Base-by-base conservation (phyloP, 2,888 invertebrate genomes). In the Nymphalis polychloros region DNA sequence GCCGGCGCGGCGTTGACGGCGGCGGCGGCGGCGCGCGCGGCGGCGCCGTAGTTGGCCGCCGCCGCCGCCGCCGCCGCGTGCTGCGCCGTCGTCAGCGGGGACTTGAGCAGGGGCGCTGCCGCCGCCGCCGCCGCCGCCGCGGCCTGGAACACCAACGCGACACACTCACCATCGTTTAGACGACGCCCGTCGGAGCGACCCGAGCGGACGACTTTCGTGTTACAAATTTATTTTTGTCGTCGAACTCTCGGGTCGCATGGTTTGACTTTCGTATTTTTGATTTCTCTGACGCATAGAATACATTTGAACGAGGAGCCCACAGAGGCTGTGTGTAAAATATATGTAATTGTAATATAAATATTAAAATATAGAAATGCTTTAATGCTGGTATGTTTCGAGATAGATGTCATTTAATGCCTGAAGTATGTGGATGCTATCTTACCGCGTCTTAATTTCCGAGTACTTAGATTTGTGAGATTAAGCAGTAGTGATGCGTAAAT, bases 1-100 rank as follows among this genome's bases (percentile, higher is more conserved):
- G 96, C 95, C 76, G 96, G 96, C 75, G 81, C 80, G 92, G 95
- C 91, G 94, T 94, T 82, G 80, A 84, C 88, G 68, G 96, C 96
- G 76, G 96, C 96, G 78, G 95, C 95, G 79, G 96, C 96, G 76
- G 97, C 97, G 77, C 97, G 94, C 76, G 96, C 96, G 76, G 97
- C 97, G 48, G 97, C 97, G 73, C 97, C 96, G 84, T 97, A 96
- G 90, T 97, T 97, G 75, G 96, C 96, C 67, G 97, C 97, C 79
- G 97, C 97, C 73, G 97, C 97, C 84, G 97, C 97, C 84, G 97
- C 97, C 80, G 96, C 96, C 76, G 96, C 96, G 94, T 97, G 97
- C 93, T 97, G 97, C 87, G 97, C 96, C 88, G 95, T 93, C 87
- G 95, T 96, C 92, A 96, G 93, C 86, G 96, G 97, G 73, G 96